Evolutionary conservation across 1,140 invertebrate genomes (phyloP), one percentile per base, ranked within the genome.

Genomic region (Drosophila kurseongensis): DNA sequence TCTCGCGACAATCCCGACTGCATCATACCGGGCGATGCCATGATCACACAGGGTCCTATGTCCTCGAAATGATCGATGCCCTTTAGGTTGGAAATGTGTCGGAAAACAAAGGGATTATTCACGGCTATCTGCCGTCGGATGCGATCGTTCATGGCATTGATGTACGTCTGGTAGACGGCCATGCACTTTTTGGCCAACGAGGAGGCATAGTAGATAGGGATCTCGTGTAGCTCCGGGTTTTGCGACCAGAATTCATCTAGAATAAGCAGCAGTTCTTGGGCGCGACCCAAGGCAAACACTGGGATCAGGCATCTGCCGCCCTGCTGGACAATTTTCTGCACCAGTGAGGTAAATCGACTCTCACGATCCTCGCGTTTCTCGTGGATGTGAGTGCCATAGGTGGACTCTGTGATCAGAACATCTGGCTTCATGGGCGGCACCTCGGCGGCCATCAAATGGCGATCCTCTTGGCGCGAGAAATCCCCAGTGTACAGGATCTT

Each of bases 21-120:
- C 97, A 99, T 98, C 98, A 99, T 99, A 92, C 99, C 99, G 3
- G 99, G 99, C 0, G 98, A 98, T 0, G 99, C 99, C 97, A 99
- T 98, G 1, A 99, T 97, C 1, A 99, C 98, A 91, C 98, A 99
- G 0, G 99, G 99, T 0, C 99, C 99, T 76, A 99, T 97, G 92
- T 99, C 99, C 90, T 99, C 99, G 93, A 99, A 99, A 92, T 99
- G 98, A 93, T 99, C 99, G 88, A 99, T 99, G 27, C 98, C 98
- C 95, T 99, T 99, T 0, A 99, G 93, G 93, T 99, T 99, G 6
- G 98, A 99, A 76, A 99, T 99, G 90, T 99, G 99, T 84, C 98
- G 97, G 93, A 99, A 99, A 2, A 99, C 97, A 93, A 99, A 99
- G 1, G 99, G 99, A 94, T 99, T 99, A 91, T 98, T 99, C 36